A percentile compares a stretch with the other conserved stretches of the same genome.
These are phyloP conservation scores for Pseudococcus jackbeardsleyi DNA, from an alignment of 2,888 invertebrate species.

Conservation along the genomic window DNA sequence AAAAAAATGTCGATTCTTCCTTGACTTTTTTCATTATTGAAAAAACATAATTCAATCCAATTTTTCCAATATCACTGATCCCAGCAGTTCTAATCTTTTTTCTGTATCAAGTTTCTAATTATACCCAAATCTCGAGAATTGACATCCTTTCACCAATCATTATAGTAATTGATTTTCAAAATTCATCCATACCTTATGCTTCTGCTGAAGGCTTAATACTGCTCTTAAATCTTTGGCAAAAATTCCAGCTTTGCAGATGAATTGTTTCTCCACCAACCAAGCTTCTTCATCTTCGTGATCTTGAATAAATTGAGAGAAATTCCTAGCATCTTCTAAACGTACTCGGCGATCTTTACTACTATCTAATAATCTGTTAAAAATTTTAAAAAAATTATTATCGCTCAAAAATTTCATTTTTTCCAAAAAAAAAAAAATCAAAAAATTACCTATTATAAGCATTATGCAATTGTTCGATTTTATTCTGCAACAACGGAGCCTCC, in stretches of 20 bases:
- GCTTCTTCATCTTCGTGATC: conserved; percentile 98
- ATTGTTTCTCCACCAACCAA: conserved; percentile 95
- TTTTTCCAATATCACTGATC: no score
- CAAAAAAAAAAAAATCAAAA: conserved; percentile 65
- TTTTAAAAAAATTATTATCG: neutral
- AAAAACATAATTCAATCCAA: no score
- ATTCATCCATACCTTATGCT: conserved; percentile 81
- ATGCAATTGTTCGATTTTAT: conserved; percentile 82
- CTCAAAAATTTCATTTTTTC: neutral
- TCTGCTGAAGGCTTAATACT: conserved; percentile 89
- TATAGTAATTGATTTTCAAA: no score
- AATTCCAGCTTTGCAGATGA: conserved; percentile 92
- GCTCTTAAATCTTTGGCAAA: conserved; percentile 93
- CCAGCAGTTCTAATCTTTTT: no score
- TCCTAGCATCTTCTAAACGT: conserved; percentile 90
- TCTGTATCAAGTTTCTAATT: no score
- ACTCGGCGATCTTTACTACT: conserved; percentile 84
- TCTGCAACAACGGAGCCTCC: conserved; percentile 77
- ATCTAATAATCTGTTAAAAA: conserved; percentile 74
- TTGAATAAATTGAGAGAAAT: conserved; percentile 94
- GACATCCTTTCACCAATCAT: no score
- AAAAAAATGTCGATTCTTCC: no score
- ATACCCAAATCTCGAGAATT: no score
- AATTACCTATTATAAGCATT: conserved; percentile 81
- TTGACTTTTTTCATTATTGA: no score